These are phyloP conservation scores for Oreochromis grahami DNA, from an alignment of 2,797 vertebrate genomes.

Conservation along the genomic window DNA sequence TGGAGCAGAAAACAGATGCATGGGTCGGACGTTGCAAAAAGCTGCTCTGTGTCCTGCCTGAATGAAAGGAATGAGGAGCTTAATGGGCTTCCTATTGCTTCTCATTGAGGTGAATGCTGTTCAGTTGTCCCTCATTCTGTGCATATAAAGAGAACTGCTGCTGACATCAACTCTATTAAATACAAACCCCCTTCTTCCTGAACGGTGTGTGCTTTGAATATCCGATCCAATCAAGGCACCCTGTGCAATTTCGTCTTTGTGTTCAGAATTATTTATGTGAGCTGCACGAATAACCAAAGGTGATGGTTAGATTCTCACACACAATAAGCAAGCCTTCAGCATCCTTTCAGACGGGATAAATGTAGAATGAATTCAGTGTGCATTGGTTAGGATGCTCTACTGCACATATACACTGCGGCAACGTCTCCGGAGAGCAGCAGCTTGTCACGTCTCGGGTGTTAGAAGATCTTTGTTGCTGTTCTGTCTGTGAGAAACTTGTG, in stretches of 20 bases:
- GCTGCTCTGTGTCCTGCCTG: not conserved
- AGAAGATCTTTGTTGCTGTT: not conserved
- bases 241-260: not conserved
- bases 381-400: not conserved
- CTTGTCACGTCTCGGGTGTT: not conserved
- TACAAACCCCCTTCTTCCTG: not conserved
- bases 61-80: not conserved
- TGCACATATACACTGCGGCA: not conserved
- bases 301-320: not conserved
- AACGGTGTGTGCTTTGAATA: not conserved
- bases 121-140: not conserved
- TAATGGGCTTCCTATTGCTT: not conserved
- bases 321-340: not conserved
- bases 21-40: not conserved
- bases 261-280: conserved; percentile 5
- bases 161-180: not conserved
- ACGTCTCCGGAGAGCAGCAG: not conserved
- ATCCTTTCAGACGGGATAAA: not conserved
- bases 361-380: not conserved
- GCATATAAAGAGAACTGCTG: not conserved
- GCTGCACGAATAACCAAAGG: not conserved
- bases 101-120: not conserved
- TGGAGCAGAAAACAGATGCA: not conserved
- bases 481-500: not conserved
- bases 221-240: not conserved